Base-by-base conservation (phyloP, 1,140 invertebrate species). In the Atta colombica region DNA sequence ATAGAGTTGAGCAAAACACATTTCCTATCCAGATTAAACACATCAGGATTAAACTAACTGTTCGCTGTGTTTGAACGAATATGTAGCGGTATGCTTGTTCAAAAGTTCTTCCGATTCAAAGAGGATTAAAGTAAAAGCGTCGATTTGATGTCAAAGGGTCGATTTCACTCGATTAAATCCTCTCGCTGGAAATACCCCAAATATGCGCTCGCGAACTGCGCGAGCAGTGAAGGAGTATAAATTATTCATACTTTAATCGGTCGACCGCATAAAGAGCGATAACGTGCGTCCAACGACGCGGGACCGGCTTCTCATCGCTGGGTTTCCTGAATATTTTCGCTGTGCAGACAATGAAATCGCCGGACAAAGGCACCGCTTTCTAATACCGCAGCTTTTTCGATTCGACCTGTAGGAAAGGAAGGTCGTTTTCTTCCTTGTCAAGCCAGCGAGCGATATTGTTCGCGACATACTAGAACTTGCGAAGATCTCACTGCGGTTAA, bases 171-270 rank as follows among this genome's bases (percentile, higher is more conserved):
- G 78, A 89, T 87, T 82, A 66, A 74, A 71, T 55, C 16, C 53
- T 66, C 35, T 45, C 25, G 55, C 25, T 65, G 61, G 55, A 87
- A 89, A 85, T 90, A 85, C 31, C n/a, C 49, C 21, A 85, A 77
- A 78, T 55, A 78, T 68, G 18, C 74, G 49, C 18, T 39, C n/a
- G 80, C 51, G 66, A 81, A 77, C 18, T 55, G 69, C 16, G 25
- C 55, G 25, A 55, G 61, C 31, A n/a, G n/a, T 6, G 18, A 53
- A 55, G 8, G 28, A 53, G 18, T 66, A 88, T 90, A 88, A 91
- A 91, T 91, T 84, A 88, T 90, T 88, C 90, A 88, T 88, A 85
- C n/a, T 71, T 90, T 88, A 91, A 91, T 90, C 87, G 87, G 51
- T 58, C 72, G 28, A 28, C 63, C 77, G 80, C 84, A 88, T 88